A percentile compares a stretch with the other conserved stretches of the same genome.
phyloP scores from a whole-genome alignment of 2,888 invertebrate species.

The Pseudococcus longispinus region DNA sequence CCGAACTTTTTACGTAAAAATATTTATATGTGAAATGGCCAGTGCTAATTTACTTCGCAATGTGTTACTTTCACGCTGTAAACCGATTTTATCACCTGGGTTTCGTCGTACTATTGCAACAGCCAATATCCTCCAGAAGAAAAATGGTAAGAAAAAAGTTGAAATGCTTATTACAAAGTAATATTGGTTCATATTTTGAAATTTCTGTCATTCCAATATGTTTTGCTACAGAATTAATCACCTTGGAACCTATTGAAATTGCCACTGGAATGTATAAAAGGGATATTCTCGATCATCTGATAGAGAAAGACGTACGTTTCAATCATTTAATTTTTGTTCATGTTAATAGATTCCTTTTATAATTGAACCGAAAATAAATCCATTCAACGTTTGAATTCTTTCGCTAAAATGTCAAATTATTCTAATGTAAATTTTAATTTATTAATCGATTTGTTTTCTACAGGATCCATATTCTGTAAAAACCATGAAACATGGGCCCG shows the following conservation, averaged over 20 bases:
- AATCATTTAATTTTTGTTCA: not conserved
- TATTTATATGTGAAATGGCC: not conserved
- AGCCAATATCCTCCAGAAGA: not conserved
- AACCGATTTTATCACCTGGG: not conserved
- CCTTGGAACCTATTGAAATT: constrained; percentile 89
- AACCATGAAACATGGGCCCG: constrained; percentile 77
- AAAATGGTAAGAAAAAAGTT: not conserved
- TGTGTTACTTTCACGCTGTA: not conserved
- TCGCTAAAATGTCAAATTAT: not conserved
- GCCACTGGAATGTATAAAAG: constrained; percentile 92
- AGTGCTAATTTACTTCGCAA: not conserved
- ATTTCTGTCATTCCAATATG: not conserved
- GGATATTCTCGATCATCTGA: constrained; percentile 83
- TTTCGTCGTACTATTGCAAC: not conserved
- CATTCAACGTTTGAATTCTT: not conserved
- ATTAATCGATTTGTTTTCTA: not conserved
- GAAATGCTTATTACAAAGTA: too few relatives aligned
- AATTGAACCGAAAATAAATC: not conserved
- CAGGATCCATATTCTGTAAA: constrained; percentile 83
- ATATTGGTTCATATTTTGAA: not conserved
- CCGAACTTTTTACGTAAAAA: not conserved
- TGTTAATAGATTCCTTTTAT: not conserved
- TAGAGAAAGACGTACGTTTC: constrained; percentile 77
- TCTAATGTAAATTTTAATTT: not conserved
- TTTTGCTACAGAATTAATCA: constrained; percentile 61